These are phyloP conservation scores for Syngnathus rostellatus DNA, from an alignment of 2,797 vertebrate species.

Conservation along the genomic window DNA sequence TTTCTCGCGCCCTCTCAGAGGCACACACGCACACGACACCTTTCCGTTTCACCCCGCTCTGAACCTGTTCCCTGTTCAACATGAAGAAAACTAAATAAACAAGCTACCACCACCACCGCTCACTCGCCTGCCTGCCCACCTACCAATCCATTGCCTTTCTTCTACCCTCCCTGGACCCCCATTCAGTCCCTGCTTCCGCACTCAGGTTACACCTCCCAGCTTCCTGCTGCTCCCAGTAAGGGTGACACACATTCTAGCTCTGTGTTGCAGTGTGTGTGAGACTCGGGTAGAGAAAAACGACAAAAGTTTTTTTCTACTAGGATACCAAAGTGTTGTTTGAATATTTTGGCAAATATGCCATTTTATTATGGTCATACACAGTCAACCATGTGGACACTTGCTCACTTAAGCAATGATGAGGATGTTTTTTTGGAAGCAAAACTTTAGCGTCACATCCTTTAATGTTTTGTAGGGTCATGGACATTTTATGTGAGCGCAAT, in stretches of 20 bases:
- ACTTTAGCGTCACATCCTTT: not conserved
- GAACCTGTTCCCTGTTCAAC: constrained; percentile 53
- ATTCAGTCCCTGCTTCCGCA: constrained; percentile 30
- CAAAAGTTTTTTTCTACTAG: not conserved
- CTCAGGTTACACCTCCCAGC: constrained; percentile 55
- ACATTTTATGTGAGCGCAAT: not conserved
- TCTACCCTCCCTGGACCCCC: constrained; percentile 3
- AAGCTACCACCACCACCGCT: constrained; percentile 16
- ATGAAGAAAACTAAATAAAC: constrained; percentile 59
- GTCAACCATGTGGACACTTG: not conserved
- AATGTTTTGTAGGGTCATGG: not conserved
- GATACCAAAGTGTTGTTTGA: too few relatives aligned
- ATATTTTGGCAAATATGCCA: too few relatives aligned
- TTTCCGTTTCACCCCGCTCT: constrained; percentile 61
- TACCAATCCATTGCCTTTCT: not conserved
- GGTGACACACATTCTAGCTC: constrained; percentile 38
- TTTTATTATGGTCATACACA: not conserved
- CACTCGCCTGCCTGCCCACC: constrained; percentile 17
- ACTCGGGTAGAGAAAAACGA: not conserved
- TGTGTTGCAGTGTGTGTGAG: not conserved
- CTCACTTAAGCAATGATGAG: not conserved
- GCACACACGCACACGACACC: constrained; percentile 39
- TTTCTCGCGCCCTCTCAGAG: constrained; percentile 7
- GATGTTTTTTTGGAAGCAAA: not conserved
- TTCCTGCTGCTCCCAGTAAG: constrained; percentile 52